Base-by-base conservation (phyloP, 2,113 vertebrate species). In the Paralichthys olivaceus region DNA sequence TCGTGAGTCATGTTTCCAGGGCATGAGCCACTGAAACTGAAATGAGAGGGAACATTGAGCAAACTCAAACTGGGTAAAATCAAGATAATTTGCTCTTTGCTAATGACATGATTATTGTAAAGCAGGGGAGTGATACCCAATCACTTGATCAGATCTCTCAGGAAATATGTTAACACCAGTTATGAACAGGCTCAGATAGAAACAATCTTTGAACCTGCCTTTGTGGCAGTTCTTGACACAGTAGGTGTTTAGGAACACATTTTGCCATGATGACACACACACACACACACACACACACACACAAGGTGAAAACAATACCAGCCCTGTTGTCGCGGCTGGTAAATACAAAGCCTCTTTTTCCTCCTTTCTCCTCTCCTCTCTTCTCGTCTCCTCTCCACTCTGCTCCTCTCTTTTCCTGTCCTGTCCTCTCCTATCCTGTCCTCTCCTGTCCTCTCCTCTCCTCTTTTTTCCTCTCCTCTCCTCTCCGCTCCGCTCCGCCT, bases 291-390 rank as follows among this genome's bases (percentile, higher is more conserved):
- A 57, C 55, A 28, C 25, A 57, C 25, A 7, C 13, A 28, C 6
- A 28, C 55, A 57, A 14, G 23, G 6, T 28, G 26, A 26, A 57
- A 26, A 57, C 55, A 57, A 26, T 5, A 25, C 22, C 54, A 56
- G 1, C 8, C 54, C 22, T 14, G 23, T 22, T 56, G 54, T 34
- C 32, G 8, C 32, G 32, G 32, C 32, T 34, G 1, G 3, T 26
- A 68, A 58, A 34, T 64, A 64, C 55, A 59, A 20, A 69, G 55
- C 29, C 34, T 20, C n/a, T 75, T 25, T 57, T 17, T n/a, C 47
- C 14, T 22, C 54, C 22, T 5, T 4, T 23, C 43, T 72, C 62
- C 51, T 51, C 25, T 22, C 37, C 11, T 19, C 32, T n/a, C 23
- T 43, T 19, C 29, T 72, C 58, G 37, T 43, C 25, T n/a, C 47